phyloP scores from a whole-genome alignment of 1,140 invertebrate genomes.

The Elysia chlorotica region DNA sequence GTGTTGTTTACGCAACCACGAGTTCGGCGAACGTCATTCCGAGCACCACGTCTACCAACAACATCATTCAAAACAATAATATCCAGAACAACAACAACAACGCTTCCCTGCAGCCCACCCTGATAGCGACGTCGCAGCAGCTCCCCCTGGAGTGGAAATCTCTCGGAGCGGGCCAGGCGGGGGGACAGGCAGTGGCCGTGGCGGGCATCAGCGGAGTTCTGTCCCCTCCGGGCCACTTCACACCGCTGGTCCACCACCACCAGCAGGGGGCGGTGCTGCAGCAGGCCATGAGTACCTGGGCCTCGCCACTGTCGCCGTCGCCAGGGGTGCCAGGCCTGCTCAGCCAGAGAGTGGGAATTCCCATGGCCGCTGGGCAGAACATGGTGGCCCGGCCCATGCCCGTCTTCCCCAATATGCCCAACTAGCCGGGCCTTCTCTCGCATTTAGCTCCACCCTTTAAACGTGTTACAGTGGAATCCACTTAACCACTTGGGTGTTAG shows the following conservation, averaged over 20 bases:
- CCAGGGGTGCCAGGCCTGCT: conserved; percentile 18
- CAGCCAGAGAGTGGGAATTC: conserved; percentile 8
- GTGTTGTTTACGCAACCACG: too few relatives aligned
- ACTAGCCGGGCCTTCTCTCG: conserved; percentile 4
- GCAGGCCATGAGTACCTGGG: conserved; percentile 17
- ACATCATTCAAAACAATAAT: too few relatives aligned
- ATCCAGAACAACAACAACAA: too few relatives aligned
- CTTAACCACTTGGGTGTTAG: too few relatives aligned
- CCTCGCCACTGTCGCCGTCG: conserved; percentile 21
- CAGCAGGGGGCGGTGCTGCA: conserved; percentile 13
- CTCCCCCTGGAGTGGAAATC: conserved; percentile 19
- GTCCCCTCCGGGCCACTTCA: background rate
- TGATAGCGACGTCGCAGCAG: conserved; percentile 4
- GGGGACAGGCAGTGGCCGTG: background rate
- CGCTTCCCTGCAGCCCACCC: background rate
- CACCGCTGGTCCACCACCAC: conserved; percentile 13
- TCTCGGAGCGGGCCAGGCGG: conserved; percentile 8
- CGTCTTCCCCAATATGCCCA: conserved; percentile 28
- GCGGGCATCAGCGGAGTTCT: conserved; percentile 5
- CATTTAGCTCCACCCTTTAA: background rate
- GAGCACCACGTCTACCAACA: background rate
- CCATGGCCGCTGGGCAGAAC: conserved; percentile 15
- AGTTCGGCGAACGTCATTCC: background rate
- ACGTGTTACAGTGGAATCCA: background rate
- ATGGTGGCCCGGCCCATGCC: conserved; percentile 30